Evolutionary conservation across 2,797 vertebrate species (phyloP).

Genomic region (Cryptoblepharus egeriae): DNA sequence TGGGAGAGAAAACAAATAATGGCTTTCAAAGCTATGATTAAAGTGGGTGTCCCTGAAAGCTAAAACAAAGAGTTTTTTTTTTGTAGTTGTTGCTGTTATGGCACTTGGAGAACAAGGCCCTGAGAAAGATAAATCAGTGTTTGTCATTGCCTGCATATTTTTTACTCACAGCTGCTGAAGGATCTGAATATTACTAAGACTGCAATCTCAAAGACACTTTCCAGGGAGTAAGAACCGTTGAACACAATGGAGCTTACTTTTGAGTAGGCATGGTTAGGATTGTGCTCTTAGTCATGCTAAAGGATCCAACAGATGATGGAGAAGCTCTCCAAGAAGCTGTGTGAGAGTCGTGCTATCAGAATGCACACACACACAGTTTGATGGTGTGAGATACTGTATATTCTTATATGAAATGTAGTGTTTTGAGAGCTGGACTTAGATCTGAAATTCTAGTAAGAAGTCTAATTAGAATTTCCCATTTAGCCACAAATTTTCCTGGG

Average conservation of each 20-base stretch:
- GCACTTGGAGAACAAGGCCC: not conserved
- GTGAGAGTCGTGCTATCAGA: not conserved
- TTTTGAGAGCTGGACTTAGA: no score
- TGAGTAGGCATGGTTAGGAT: no score
- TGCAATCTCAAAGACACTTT: no score
- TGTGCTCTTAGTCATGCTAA: not conserved
- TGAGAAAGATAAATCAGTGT: conserved; percentile 7
- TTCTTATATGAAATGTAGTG: not conserved
- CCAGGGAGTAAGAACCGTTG: no score
- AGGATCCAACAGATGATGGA: not conserved
- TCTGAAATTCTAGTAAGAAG: no score
- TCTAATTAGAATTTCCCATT: no score
- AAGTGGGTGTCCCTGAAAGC: not conserved
- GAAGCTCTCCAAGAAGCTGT: not conserved
- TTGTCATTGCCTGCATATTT: not conserved
- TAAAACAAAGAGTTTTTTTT: conserved; percentile 11
- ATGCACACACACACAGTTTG: not conserved
- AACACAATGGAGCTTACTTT: no score
- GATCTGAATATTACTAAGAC: not conserved
- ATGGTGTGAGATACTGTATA: not conserved
- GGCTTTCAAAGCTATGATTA: conserved; percentile 30
- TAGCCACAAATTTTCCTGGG: no score
- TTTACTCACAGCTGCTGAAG: not conserved
- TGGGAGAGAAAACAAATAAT: conserved; percentile 22
- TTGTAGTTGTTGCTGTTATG: not conserved